These are phyloP conservation scores for Azemiops feae DNA, from an alignment of 2,113 vertebrate species.

Conservation along the genomic window DNA sequence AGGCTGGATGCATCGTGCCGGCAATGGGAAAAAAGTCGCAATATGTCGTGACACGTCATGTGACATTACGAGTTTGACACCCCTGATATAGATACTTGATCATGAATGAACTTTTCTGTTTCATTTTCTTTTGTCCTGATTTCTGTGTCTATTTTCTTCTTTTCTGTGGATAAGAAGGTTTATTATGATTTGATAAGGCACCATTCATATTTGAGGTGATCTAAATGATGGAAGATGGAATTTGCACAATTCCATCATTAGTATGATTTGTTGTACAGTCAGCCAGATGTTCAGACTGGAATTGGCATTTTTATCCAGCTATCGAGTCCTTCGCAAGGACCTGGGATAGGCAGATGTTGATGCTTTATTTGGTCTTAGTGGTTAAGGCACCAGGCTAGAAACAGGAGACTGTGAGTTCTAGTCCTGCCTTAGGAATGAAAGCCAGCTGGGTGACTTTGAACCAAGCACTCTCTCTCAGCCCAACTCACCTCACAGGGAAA, in stretches of 20 bases:
- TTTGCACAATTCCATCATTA: background rate
- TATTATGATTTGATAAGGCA: background rate
- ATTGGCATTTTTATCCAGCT: background rate
- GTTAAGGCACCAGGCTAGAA: background rate
- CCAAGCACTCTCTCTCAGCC: background rate
- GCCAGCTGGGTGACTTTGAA: background rate
- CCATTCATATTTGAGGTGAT: background rate
- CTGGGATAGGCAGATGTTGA: background rate
- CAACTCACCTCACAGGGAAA: background rate
- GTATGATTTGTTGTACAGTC: background rate
- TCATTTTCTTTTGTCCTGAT: background rate
- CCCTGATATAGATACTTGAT: background rate
- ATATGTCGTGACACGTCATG: no score
- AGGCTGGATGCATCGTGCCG: no score
- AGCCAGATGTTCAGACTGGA: background rate
- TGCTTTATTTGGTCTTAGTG: background rate
- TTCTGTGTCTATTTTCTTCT: background rate
- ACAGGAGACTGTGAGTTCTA: background rate
- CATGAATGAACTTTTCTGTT: background rate
- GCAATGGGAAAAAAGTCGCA: no score
- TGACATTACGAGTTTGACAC: no score
- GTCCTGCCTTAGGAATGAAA: background rate
- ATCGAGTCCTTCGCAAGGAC: background rate
- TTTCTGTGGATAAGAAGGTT: background rate
- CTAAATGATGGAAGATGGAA: background rate